Base-by-base conservation (phyloP, 2,888 invertebrate genomes). In the Synergus laeviventris region DNA sequence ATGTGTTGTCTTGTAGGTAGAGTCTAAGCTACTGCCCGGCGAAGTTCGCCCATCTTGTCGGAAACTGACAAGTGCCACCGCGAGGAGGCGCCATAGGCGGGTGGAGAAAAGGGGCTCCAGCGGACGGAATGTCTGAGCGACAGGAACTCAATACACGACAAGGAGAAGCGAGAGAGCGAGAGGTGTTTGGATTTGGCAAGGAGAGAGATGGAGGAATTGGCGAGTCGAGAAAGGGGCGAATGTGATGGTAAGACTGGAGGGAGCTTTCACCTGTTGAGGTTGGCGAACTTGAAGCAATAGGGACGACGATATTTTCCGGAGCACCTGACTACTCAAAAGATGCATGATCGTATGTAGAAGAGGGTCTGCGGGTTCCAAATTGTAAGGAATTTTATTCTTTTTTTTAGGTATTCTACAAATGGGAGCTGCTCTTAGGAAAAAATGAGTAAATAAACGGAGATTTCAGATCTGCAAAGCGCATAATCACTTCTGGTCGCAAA, bases 1-100 rank as follows among this genome's bases (percentile, higher is more conserved):
- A 81, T 85, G 85, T 87, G 87, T 89, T 88, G 87, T 88, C 89
- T 87, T 88, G 89, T 88, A 88, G 88, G 89, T 89, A 89, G 89
- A 89, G 89, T 88, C 89, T 90, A 90, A 89, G 89, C 89, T 90
- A 89, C 89, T 89, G 89, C 88, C 89, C 89, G 89, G 89, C 88
- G 87, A 89, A 85, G 84, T 87, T 87, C 89, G 89, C 89, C 89
- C 89, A 89, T 89, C 88, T 89, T 89, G 89, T 82, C 85, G 85
- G 86, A 89, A 88, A 89, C 87, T 89, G 83, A 85, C 87, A 81
- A 86, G 77, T 76, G 76, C 80, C 79, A 84, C 84, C 89, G 86
- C 75, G 38, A 80, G 82, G 86, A 75, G 89, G 87, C 89, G 86
- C 87, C 81, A 79, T 76, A 74, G 73, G 31, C 21, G 66, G 76